Conservation (phyloP, 1,140 invertebrate genomes). For the fruit fly (Drosophila melanogaster) region Release_6_plus_ISO1_MT NT_033779.5:1833001-1833500, state of each 20-base stretch:
- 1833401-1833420: background rate
- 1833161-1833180: conserved; percentile 25
- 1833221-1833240: background rate
- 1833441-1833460: conserved; percentile 27
- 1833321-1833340: no score
- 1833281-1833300: no score
- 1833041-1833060: conserved; percentile 57
- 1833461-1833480: conserved; percentile 42
- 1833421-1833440: conserved; percentile 21
- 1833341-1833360: background rate
- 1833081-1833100: conserved; percentile 7
- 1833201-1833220: background rate
- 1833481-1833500: conserved; percentile 66
- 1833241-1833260: background rate
- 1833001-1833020: background rate
- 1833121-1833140: conserved; percentile 21
- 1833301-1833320: background rate
- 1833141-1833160: conserved; percentile 11
- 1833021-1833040: conserved; percentile 29
- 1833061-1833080: conserved; percentile 38
- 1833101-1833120: conserved; percentile 30
- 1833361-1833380: background rate
- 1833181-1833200: conserved; percentile 23
- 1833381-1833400: no score
- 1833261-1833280: background rate